Base-by-base conservation (phyloP, 1,140 invertebrate species). In the Cotesia typhae region DNA sequence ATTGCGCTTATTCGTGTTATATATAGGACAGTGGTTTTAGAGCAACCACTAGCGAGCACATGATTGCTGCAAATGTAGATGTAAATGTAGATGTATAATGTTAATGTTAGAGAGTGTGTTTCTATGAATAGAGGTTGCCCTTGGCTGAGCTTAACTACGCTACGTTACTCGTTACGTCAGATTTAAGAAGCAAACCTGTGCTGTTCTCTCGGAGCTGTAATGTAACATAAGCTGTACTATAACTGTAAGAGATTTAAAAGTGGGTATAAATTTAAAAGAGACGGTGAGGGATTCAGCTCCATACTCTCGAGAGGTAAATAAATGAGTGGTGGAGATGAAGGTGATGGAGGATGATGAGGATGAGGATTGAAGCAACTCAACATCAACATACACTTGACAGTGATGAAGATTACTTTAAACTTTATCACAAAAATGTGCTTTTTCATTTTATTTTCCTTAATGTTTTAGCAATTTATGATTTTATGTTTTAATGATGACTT, bases 111-210 rank as follows among this genome's bases (percentile, higher is more conserved):
- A 17, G 51, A 55, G 38, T 55, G 35, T 52, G 41, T 69, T 70
- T 20, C 59, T 61, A 60, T 61, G 68, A 51, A 61, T 61, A 61
- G 28, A 60, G 52, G 17, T 59, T 68, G 41, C 68, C 55, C 59
- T 70, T 70, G 53, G 59, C 55, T 66, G 36, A 5, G 64, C 36
- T 66, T 47, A 66, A 70, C 35, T 61, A 37, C 41, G 53, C 53
- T 61, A 61, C 35, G 57, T 61, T 70, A 17, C 38, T 60, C 10
- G 53, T 55, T 51, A 61, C 68, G 68, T 70, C 41, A 66, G 35
- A 37, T 12, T 38, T 9, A 63, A 41, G 37, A 63, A 36, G 36
- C 37, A 14, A 17, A 20, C n/a, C 12, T 17, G 7, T 20, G 64
- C 28, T 28, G 28, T 28, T 28, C 28, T 28, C 28, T 28, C 28